A percentile compares a stretch with the other conserved stretches of the same genome.
Evolutionary conservation across 2,797 vertebrate genomes (phyloP).

Genomic region (Lagorchestes hirsutus): DNA sequence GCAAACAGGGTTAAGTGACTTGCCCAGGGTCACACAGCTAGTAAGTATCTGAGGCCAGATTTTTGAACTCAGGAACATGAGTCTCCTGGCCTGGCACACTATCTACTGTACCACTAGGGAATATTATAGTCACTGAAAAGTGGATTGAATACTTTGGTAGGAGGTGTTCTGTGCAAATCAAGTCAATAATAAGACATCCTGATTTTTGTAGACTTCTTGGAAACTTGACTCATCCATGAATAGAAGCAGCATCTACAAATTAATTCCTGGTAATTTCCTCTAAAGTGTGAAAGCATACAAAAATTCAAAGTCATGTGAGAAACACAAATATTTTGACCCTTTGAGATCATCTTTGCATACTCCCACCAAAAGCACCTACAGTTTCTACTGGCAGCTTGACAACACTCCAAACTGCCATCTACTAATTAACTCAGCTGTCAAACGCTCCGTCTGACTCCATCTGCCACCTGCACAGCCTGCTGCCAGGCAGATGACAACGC

Average conservation of each 20-base stretch:
- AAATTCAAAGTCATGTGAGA: slow-evolving; percentile 53
- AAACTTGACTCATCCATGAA: neutral
- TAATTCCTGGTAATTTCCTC: slow-evolving; percentile 35
- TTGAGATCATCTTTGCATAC: slow-evolving; percentile 39
- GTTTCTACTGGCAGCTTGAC: slow-evolving; percentile 55
- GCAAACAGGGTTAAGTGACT: neutral
- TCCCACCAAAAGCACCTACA: slow-evolving; percentile 16
- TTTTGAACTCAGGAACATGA: neutral
- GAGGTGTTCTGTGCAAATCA: neutral
- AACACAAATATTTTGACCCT: slow-evolving; percentile 70
- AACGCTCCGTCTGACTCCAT: slow-evolving; percentile 20
- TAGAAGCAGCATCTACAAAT: neutral
- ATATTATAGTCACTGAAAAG: neutral
- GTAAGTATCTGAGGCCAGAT: neutral
- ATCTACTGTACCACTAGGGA: neutral
- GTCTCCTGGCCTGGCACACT: neutral
- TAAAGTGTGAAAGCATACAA: slow-evolving; percentile 6
- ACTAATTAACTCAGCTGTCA: slow-evolving; percentile 68
- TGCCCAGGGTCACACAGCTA: neutral
- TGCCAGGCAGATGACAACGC: slow-evolving; percentile 62
- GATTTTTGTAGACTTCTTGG: neutral
- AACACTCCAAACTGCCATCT: slow-evolving; percentile 37
- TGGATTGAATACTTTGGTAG: neutral
- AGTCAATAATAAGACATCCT: neutral
- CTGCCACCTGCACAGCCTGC: slow-evolving; percentile 60